phyloP scores from a whole-genome alignment of 2,797 vertebrate species.

The Leucoraja ocellata region DNA sequence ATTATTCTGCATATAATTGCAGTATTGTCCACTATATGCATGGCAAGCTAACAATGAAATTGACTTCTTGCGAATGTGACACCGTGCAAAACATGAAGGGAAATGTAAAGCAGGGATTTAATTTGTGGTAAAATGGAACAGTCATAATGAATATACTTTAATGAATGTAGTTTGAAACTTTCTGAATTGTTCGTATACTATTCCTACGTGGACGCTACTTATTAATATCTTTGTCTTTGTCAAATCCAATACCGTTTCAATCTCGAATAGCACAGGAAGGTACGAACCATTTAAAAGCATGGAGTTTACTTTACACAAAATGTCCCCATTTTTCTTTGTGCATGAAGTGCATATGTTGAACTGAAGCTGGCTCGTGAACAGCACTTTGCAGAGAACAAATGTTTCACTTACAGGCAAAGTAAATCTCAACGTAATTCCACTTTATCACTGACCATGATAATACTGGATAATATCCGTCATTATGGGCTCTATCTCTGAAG shows the following conservation, averaged over 20 bases:
- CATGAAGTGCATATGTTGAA: conserved; percentile 7
- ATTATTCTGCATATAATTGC: not conserved
- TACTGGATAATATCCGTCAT: not conserved
- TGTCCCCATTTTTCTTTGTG: not conserved
- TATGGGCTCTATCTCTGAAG: not conserved
- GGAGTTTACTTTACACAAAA: not conserved
- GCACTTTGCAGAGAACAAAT: not conserved
- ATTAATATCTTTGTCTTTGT: not conserved
- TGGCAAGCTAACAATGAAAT: not conserved
- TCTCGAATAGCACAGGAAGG: not conserved
- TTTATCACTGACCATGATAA: conserved; percentile 9
- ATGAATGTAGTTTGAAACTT: not conserved
- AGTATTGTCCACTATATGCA: not conserved
- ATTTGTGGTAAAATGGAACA: not conserved
- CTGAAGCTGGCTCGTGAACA: not conserved
- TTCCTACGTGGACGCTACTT: not conserved
- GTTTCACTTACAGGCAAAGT: conserved; percentile 3
- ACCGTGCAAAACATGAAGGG: not conserved
- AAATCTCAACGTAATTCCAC: not conserved
- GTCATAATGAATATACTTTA: not conserved
- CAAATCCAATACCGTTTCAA: not conserved
- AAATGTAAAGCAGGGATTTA: not conserved
- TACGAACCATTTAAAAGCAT: not conserved
- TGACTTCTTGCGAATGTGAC: too few relatives aligned
- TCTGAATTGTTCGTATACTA: not conserved